phyloP scores from a whole-genome alignment of 2,888 invertebrate species.

The Tetheella fluctuosa region DNA sequence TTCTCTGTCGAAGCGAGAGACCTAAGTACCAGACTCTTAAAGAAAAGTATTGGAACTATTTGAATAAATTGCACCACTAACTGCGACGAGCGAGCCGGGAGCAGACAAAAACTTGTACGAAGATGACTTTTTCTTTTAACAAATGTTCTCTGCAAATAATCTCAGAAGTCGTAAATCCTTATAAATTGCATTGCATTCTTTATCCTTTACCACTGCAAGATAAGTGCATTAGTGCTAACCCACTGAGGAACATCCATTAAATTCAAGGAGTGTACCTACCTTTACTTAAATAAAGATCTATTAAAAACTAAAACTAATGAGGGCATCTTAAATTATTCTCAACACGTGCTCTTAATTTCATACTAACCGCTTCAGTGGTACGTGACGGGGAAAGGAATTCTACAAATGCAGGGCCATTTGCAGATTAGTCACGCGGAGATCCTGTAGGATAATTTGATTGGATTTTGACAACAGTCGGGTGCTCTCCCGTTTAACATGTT shows the following conservation, averaged over 20 bases:
- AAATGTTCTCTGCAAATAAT: slow-evolving; percentile 28
- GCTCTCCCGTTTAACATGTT: slow-evolving; percentile 23
- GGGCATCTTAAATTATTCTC: not conserved
- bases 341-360: slow-evolving; percentile 13
- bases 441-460: slow-evolving; percentile 35
- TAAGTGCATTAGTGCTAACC: not conserved
- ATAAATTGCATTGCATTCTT: slow-evolving; percentile 17
- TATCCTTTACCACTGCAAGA: not conserved
- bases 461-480: slow-evolving; percentile 30
- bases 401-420: slow-evolving; percentile 12
- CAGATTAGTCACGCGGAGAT: slow-evolving; percentile 23
- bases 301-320: not conserved
- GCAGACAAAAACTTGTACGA: slow-evolving; percentile 25
- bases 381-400: not conserved
- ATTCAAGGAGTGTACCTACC: not conserved
- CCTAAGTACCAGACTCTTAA: slow-evolving; percentile 8
- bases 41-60: slow-evolving; percentile 30
- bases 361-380: not conserved
- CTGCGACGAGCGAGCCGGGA: slow-evolving; percentile 19
- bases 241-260: not conserved
- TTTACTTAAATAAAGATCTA: not conserved
- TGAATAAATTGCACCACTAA: slow-evolving; percentile 30
- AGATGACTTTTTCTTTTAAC: slow-evolving; percentile 21
- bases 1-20: slow-evolving; percentile 9
- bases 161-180: slow-evolving; percentile 21